Evolutionary conservation across 2,113 vertebrate genomes (phyloP), one percentile per base, ranked within the genome.

Genomic region (Athene cunicularia): DNA sequence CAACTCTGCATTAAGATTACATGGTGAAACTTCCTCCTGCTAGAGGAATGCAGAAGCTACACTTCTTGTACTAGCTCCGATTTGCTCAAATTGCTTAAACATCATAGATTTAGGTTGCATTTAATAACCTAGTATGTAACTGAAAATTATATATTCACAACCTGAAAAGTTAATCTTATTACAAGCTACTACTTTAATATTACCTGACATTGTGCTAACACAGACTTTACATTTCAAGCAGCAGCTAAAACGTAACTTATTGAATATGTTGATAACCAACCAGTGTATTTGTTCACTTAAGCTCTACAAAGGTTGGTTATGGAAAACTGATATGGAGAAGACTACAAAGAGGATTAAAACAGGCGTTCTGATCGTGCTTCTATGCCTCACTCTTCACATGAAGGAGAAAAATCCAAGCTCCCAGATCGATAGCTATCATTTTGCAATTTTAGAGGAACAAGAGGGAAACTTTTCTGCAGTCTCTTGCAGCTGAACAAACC

Each of bases 141-240:
- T 76, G 79, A 86, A 97, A 97, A 96, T 96, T 96, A 96, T 45
- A 95, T 58, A 93, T 96, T 96, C 95, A 94, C 87, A 94, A 91
- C 58, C 81, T 90, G 93, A 96, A 93, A 93, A 96, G 90, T 96
- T 97, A 96, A 97, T 97, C 95, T 95, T 96, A 97, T 95, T 97
- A 93, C 93, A 96, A 96, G 90, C 84, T 88, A 82, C 85, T 76
- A 76, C 95, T 95, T 94, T 94, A 93, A 94, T 95, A 96, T 93
- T 90, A 96, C 92, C 93, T 96, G 96, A 95, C 92, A 94, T 76
- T 96, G 90, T 92, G 81, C 90, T 96, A 97, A 94, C 91, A 93
- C 41, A 96, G 96, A 94, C 89, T 94, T 97, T 82, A 95, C 90
- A 94, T 90, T 92, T 96, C 93, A 91, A 95, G 87, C 85, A 93